Percentiles rank a stretch among this genome's conserved stretches.
Evolutionary conservation across 2,113 vertebrate genomes (phyloP).

Genomic region (Brachyhypopomus occidentalis): DNA sequence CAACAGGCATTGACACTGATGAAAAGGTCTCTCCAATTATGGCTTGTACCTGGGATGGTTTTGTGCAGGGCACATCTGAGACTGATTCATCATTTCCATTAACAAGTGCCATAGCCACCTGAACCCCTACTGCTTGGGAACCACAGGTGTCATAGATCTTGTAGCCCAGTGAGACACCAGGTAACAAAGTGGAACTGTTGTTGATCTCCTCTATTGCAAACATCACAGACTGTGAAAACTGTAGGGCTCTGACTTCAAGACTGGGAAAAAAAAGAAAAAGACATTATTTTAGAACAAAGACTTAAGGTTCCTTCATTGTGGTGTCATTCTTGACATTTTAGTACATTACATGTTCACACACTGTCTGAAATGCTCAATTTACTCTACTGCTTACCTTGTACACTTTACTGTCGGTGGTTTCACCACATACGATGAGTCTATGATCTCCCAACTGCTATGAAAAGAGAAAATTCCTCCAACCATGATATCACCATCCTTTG

Average conservation of each 20-base stretch:
- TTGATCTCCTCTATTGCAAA: conserved; percentile 77
- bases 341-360: neutral
- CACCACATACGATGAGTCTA: conserved; percentile 21
- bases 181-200: conserved; percentile 69
- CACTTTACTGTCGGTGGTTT: conserved; percentile 39
- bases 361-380: neutral
- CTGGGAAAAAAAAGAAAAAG: conserved; percentile 45
- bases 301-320: no score
- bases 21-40: conserved; percentile 72
- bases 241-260: conserved; percentile 72
- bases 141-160: conserved; percentile 71
- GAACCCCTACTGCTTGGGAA: conserved; percentile 61
- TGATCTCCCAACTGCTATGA: conserved; percentile 42
- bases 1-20: conserved; percentile 65
- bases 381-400: conserved; percentile 23
- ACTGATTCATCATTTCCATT: conserved; percentile 58
- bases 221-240: conserved; percentile 70
- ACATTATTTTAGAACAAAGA: neutral
- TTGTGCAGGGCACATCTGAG: conserved; percentile 54
- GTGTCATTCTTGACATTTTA: neutral
- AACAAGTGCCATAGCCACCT: conserved; percentile 61
- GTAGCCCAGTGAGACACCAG: conserved; percentile 70
- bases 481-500: conserved; percentile 50
- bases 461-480: conserved; percentile 49
- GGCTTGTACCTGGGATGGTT: conserved; percentile 64